Evolutionary conservation across 2,888 invertebrate genomes (phyloP), one percentile per base, ranked within the genome.

Genomic region (Athalia cordata): DNA sequence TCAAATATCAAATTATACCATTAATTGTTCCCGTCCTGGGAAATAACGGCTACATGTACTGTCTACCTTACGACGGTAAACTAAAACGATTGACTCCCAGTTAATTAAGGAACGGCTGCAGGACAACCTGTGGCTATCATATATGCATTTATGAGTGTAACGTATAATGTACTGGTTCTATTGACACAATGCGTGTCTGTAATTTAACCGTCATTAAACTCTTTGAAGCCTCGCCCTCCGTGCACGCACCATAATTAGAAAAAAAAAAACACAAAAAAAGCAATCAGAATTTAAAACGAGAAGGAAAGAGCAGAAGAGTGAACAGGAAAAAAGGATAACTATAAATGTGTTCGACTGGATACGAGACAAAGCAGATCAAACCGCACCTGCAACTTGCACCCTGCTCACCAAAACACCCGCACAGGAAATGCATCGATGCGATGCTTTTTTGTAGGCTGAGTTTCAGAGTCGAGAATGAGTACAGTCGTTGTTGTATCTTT

Each of bases 321-420:
- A 52, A 55, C 29, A 49, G 29, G 47, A 68, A 66, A 66, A 61
- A 61, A 6, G 49, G 15, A 62, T n/a, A 29, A 59, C 61, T 62
- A 75, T 29, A 45, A 45, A 49, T 62, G 8, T n/a, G 29, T 50
- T 11, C 50, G 47, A 50, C n/a, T n/a, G 2, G 52, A 50, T 62
- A 70, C 52, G 77, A 77, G 68, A 77, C 77, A 77, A 77, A 67
- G 77, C 70, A 70, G 77, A 77, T 68, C 76, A 47, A 47, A 72
- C 13, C 11, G 70, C 77, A 77, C 77, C 77, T 77, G 77, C 68
- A 70, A 59, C 47, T 66, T 57, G 59, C 70, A 70, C 59, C 77
- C 77, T 77, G 77, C 61, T 70, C 29, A 29, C 29, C 77, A 52
- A 65, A 66, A 65, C 77, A 15, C 77, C 77, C 77, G 52, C 77